Evolutionary conservation across 2,888 invertebrate species (phyloP).

Genomic region (Mechanitis messenoides): DNA sequence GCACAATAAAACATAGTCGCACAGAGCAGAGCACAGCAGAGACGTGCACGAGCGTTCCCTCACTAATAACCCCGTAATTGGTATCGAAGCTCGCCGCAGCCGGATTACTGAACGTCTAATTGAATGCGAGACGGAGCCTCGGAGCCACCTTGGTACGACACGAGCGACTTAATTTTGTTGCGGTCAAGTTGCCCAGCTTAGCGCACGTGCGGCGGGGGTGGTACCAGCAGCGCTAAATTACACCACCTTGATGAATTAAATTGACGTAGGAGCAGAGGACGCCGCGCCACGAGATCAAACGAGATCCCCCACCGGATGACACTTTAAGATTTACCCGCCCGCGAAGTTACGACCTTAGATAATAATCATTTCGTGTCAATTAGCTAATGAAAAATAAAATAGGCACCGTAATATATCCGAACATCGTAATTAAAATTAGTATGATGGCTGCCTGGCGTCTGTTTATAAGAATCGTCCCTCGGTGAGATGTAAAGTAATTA

Average conservation of each 20-base stretch:
- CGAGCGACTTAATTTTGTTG: slow-evolving; percentile 60
- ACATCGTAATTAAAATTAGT: slow-evolving; percentile 67
- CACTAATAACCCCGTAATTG: slow-evolving; percentile 76
- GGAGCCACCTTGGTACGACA: slow-evolving; percentile 44
- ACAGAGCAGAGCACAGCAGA: slow-evolving; percentile 39
- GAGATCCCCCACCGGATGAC: slow-evolving; percentile 46
- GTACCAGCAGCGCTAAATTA: slow-evolving; percentile 52
- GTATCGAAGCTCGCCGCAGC: slow-evolving; percentile 74
- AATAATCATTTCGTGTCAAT: slow-evolving; percentile 73
- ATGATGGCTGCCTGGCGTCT: slow-evolving; percentile 62
- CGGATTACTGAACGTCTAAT: slow-evolving; percentile 76
- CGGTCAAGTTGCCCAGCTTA: slow-evolving; percentile 67
- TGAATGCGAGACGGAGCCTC: slow-evolving; percentile 70
- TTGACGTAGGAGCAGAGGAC: slow-evolving; percentile 49
- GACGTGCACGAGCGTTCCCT: slow-evolving; percentile 53
- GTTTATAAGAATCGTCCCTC: slow-evolving; percentile 39
- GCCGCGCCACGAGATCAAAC: slow-evolving; percentile 61
- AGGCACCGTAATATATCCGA: slow-evolving; percentile 52
- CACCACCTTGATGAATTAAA: slow-evolving; percentile 64
- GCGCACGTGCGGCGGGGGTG: slow-evolving; percentile 53
- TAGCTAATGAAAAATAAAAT: slow-evolving; percentile 76
- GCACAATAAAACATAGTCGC: slow-evolving; percentile 20
- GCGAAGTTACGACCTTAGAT: slow-evolving; percentile 65
- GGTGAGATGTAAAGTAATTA: too few species aligned
- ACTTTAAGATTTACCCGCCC: slow-evolving; percentile 53